Evolutionary conservation across 2,797 vertebrate species (phyloP), one percentile per base, ranked within the genome.

Genomic region (Siniperca obscura): DNA sequence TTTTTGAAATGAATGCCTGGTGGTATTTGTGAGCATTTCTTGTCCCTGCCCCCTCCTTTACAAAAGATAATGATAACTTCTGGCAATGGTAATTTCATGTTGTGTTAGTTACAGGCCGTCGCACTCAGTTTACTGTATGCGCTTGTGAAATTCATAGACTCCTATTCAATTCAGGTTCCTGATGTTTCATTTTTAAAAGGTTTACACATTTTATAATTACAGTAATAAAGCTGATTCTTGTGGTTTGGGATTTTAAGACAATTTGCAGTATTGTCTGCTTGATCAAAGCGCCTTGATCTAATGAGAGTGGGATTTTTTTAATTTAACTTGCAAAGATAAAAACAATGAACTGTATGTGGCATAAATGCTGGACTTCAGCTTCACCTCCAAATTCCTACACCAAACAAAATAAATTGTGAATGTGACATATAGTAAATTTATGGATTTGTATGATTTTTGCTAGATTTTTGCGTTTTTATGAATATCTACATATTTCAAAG

Each of bases 61-160:
- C 38, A 17, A 53, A 11, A 78, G 72, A 83, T 81, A 88, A 87
- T 82, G 36, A 82, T 86, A 22, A 78, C 79, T 57, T 69, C 40
- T 60, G 48, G 83, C 81, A 34, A 76, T 84, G 78, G 38, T 82
- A 74, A 85, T 87, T 79, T 73, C 21, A 57, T 62, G 44, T 50
- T 81, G 57, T 52, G 60, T 59, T 83, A 57, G 53, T 50, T 79
- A 73, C 68, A 27, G 57, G 55, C 44, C 46, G 25, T 34, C 4
- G 0, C 30, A 44, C 22, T 34, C 22, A 36, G 8, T 74, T 80
- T 22, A 46, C 50, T 22, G 21, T 22, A 22, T 52, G 21, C 27
- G 3, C 40, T 61, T n/a, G 19, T 61, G 10, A 16, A 17, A 27
- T 61, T 44, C 5, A 57, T 34, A 16, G 12, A 44, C 7, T 52